Evolutionary conservation across 1,140 invertebrate genomes (phyloP).

Genomic region (Drosophila eugracilis): DNA sequence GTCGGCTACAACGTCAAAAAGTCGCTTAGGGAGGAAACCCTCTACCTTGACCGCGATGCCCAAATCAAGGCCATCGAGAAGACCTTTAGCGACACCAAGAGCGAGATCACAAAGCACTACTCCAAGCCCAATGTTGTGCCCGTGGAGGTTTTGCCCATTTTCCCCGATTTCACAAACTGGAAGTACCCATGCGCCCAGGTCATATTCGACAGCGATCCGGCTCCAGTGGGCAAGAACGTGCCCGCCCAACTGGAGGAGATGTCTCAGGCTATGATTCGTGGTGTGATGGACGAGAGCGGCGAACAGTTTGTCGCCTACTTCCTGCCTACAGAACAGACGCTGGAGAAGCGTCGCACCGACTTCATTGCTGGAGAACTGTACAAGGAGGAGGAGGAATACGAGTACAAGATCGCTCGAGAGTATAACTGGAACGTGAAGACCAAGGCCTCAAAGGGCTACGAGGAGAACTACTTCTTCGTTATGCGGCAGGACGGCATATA

Average conservation of each 20-base stretch:
- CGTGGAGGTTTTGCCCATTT: constrained; percentile 95
- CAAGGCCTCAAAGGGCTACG: constrained; percentile 98
- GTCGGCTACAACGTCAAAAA: constrained; percentile 99
- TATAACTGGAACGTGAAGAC: constrained; percentile 99
- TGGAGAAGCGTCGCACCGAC: constrained; percentile 94
- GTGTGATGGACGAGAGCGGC: constrained; percentile 98
- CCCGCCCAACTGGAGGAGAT: constrained; percentile 97
- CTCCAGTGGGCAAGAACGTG: constrained; percentile 91
- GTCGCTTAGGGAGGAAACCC: constrained; percentile 96
- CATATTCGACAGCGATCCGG: constrained; percentile 99
- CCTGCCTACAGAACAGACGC: constrained; percentile 96
- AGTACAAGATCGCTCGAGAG: constrained; percentile 97
- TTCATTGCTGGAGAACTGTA: constrained; percentile 92
- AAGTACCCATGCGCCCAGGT: constrained; percentile 99
- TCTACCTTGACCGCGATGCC: constrained; percentile 98
- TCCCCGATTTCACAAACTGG: constrained; percentile 98
- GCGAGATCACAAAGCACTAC: constrained; percentile 95
- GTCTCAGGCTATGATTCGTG: constrained; percentile 99
- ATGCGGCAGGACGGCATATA: constrained; percentile 95
- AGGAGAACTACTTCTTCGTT: constrained; percentile 99
- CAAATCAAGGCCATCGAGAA: constrained; percentile 99
- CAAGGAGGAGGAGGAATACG: constrained; percentile 96
- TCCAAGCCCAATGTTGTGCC: constrained; percentile 96
- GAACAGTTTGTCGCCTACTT: constrained; percentile 99
- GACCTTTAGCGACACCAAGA: constrained; percentile 97